Percentiles rank a stretch among this genome's conserved stretches.
Evolutionary conservation across 2,888 invertebrate genomes (phyloP).

Genomic region (Rhagonycha fulva): DNA sequence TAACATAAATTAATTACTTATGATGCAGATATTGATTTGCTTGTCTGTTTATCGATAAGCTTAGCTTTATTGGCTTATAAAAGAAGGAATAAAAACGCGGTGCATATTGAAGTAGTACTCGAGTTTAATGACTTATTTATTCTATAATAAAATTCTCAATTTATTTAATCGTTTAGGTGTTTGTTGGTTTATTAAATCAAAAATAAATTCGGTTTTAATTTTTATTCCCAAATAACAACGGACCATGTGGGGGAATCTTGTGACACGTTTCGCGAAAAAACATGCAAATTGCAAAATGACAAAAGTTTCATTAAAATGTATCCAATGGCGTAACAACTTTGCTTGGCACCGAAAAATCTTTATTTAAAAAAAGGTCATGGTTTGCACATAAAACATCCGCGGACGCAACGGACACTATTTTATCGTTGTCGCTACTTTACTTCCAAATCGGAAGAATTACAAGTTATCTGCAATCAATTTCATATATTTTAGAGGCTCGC

Average conservation of each 20-base stretch:
- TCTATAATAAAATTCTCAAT: neutral
- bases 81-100: neutral
- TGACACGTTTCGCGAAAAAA: neutral
- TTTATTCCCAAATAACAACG: neutral
- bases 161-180: neutral
- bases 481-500: no score
- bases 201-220: neutral
- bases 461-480: no score
- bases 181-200: neutral
- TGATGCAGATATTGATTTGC: neutral
- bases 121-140: neutral
- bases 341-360: no score
- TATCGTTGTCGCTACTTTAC: no score
- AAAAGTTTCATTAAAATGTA: no score
- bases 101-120: neutral
- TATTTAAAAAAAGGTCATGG: no score
- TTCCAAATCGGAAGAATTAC: no score
- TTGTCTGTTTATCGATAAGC: neutral
- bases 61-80: neutral
- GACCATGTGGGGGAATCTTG: neutral
- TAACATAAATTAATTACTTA: neutral
- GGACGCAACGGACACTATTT: no score
- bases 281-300: no score
- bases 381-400: no score
- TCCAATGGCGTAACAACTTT: no score